Evolutionary conservation across 2,888 invertebrate species (phyloP), one percentile per base, ranked within the genome.

Genomic region (Drosophila pseudotakahashii): DNA sequence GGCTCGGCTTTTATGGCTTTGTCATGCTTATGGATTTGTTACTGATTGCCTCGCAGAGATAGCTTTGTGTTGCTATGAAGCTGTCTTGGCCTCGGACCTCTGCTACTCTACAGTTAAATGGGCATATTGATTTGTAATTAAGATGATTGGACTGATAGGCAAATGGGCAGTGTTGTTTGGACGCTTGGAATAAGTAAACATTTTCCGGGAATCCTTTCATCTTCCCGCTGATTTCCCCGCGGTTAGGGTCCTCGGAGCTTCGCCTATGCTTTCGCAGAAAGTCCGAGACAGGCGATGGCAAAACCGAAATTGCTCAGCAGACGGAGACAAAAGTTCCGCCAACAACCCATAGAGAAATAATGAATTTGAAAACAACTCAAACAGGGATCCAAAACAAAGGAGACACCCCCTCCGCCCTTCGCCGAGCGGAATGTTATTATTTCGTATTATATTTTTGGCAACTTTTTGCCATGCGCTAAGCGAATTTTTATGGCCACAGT

Each of bases 11-110:
- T 81, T 87, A 84, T 84, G 73, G 80, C 80, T 76, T 73, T 84
- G 78, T 84, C 84, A 80, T 87, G 80, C 81, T 84, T 78, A 81
- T 77, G 84, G 84, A 84, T 83, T 86, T 83, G 81, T 73, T 79
- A 64, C 79, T 83, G 86, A 82, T 82, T 82, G 86, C 73, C 71
- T 72, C 75, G 74, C 73, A 61, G 44, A 54, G 81, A 83, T 86
- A 81, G 79, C 79, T 68, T 61, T 55, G 45, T 67, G 61, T 50
- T 69, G 51, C 54, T 52, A 41, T 41, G 66, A 64, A 61, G 62
- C 44, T 42, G 47, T 64, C 47, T 34, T 74, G 68, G 55, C 54
- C 66, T 58, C 45, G 53, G 62, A 51, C 63, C 62, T 62, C 37
- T 59, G 47, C 62, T 64, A 58, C 75, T 69, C 68, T 77, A 74